These are phyloP conservation scores for Lerema accius DNA, from an alignment of 1,140 invertebrate species.

Conservation along the genomic window DNA sequence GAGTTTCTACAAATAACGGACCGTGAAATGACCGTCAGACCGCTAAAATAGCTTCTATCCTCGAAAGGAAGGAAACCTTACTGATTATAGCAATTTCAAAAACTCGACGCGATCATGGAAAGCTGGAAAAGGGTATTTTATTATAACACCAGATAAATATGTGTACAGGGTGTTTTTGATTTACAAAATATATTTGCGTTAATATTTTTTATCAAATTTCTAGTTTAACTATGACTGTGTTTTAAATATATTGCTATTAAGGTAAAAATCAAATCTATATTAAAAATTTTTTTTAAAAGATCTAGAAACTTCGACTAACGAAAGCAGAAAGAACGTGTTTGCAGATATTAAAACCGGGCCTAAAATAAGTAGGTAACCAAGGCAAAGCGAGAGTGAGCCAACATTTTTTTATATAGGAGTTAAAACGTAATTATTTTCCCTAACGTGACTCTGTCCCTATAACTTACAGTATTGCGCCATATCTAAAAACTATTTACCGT, in stretches of 20 bases:
- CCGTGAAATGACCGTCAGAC: neutral
- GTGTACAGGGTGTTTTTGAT: neutral
- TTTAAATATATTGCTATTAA: no score
- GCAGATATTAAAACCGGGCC: no score
- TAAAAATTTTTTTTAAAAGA: no score
- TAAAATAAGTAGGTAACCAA: no score
- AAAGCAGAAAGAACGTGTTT: no score
- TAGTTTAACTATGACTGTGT: no score
- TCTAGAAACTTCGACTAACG: no score
- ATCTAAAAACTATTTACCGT: constrained; percentile 22
- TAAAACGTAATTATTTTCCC: neutral
- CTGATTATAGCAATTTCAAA: neutral
- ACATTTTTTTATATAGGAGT: no score
- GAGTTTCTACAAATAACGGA: neutral
- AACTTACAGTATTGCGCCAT: neutral
- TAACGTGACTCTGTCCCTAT: neutral
- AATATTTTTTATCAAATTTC: neutral
- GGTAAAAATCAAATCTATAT: no score
- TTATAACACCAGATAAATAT: neutral
- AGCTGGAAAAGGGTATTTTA: neutral
- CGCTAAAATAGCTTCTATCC: neutral
- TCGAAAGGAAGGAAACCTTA: neutral
- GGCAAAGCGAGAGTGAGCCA: no score
- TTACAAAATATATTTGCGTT: neutral
- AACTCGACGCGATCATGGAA: neutral